These are phyloP conservation scores for Netelia virgata DNA, from an alignment of 2,888 invertebrate genomes.

Conservation along the genomic window DNA sequence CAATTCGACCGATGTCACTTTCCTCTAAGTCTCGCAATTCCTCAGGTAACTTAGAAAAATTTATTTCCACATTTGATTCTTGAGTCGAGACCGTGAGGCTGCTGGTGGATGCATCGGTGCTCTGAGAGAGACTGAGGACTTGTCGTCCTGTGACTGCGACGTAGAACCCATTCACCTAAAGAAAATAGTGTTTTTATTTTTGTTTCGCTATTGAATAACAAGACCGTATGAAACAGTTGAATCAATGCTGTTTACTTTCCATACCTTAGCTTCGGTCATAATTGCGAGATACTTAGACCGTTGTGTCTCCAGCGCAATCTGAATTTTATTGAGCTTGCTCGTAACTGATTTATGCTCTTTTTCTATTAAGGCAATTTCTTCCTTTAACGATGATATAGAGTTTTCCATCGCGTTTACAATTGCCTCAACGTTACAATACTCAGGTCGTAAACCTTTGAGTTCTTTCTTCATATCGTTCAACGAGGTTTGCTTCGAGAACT, in stretches of 20 bases:
- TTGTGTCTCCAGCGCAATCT: constrained; percentile 93
- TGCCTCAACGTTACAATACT: constrained; percentile 89
- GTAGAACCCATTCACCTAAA: constrained; percentile 36
- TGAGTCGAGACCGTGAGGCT: not conserved
- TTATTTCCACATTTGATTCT: constrained; percentile 85
- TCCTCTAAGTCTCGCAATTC: constrained; percentile 92
- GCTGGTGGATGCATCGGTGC: not conserved
- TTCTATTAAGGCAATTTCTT: constrained; percentile 91
- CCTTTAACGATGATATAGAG: constrained; percentile 89
- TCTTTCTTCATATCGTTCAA: constrained; percentile 93
- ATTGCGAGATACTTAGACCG: constrained; percentile 94
- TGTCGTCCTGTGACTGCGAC: constrained; percentile 5
- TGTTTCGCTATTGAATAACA: not conserved
- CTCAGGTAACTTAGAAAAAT: constrained; percentile 91
- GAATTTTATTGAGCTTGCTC: constrained; percentile 92
- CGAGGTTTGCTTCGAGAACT: constrained; percentile 88
- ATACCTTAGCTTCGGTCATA: constrained; percentile 95
- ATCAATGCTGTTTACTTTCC: not conserved
- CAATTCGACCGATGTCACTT: constrained; percentile 93
- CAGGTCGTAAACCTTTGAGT: constrained; percentile 91
- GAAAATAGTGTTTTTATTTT: not conserved
- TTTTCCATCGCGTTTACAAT: constrained; percentile 92
- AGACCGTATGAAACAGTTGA: not conserved
- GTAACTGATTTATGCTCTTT: constrained; percentile 92
- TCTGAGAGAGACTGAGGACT: not conserved